These are phyloP conservation scores for Acanthis flammea DNA, from an alignment of 2,797 vertebrate genomes.

Conservation along the genomic window DNA sequence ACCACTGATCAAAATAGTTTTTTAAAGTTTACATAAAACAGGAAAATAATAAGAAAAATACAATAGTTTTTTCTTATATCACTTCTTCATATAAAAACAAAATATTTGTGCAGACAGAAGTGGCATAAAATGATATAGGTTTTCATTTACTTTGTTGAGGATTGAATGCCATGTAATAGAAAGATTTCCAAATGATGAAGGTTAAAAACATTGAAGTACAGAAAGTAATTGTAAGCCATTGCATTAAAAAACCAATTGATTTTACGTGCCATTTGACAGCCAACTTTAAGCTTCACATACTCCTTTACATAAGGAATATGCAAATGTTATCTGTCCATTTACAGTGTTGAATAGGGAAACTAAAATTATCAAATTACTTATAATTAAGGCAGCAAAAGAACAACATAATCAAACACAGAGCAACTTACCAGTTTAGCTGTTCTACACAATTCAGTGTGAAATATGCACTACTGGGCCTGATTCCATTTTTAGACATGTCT, in stretches of 20 bases:
- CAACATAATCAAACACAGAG: slow-evolving; percentile 1
- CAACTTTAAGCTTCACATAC: background rate
- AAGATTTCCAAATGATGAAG: background rate
- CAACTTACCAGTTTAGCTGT: background rate
- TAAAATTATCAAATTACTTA: slow-evolving; percentile 34
- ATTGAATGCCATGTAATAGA: background rate
- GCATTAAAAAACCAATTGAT: background rate
- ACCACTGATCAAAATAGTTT: background rate
- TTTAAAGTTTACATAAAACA: background rate
- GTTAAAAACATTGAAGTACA: background rate
- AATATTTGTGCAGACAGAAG: background rate
- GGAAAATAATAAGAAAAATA: background rate
- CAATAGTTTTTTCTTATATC: background rate
- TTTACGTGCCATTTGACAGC: background rate
- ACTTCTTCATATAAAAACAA: background rate
- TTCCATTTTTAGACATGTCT: background rate
- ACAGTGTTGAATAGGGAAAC: background rate
- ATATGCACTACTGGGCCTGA: background rate
- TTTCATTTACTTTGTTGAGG: background rate
- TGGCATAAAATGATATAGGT: background rate
- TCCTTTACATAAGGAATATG: background rate
- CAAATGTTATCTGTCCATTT: background rate
- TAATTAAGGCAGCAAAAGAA: slow-evolving; percentile 23
- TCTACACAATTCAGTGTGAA: background rate
- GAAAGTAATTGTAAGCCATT: background rate